Conservation (phyloP, 2,888 invertebrate genomes). For the Neria commutata region DNA sequence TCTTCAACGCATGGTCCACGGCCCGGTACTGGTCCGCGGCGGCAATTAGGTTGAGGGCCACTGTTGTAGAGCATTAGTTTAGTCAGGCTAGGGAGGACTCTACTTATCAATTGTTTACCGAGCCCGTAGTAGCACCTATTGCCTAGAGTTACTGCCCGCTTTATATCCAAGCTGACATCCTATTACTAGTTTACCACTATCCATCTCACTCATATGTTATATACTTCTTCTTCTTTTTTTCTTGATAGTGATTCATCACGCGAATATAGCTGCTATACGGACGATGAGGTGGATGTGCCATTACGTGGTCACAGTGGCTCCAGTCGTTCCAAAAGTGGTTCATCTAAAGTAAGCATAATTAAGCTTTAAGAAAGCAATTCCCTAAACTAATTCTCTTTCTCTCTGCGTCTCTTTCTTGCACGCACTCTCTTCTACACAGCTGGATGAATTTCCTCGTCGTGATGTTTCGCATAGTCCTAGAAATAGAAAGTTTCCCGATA, state of each 20-base stretch:
- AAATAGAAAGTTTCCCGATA: constrained; percentile 53
- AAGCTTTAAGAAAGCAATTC: not conserved
- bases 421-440: constrained; percentile 30
- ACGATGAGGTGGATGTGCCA: constrained; percentile 49
- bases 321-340: constrained; percentile 34
- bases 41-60: too few relatives aligned
- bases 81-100: too few relatives aligned
- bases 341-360: constrained; percentile 40
- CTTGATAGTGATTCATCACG: constrained; percentile 65
- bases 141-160: not conserved
- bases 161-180: not conserved
- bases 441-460: constrained; percentile 57
- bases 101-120: not conserved
- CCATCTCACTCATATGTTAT: not conserved
- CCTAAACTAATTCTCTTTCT: constrained; percentile 3
- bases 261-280: constrained; percentile 64
- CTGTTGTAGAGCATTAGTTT: too few relatives aligned
- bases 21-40: too few relatives aligned
- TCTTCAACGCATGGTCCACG: too few relatives aligned
- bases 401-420: not conserved
- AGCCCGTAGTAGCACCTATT: not conserved
- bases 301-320: constrained; percentile 35
- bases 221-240: not conserved
- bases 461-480: constrained; percentile 51
- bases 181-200: too few relatives aligned